A percentile compares a stretch with the other conserved stretches of the same genome.
Conservation (phyloP, 2,113 vertebrate species). For the Meleagris gallopavo region DNA sequence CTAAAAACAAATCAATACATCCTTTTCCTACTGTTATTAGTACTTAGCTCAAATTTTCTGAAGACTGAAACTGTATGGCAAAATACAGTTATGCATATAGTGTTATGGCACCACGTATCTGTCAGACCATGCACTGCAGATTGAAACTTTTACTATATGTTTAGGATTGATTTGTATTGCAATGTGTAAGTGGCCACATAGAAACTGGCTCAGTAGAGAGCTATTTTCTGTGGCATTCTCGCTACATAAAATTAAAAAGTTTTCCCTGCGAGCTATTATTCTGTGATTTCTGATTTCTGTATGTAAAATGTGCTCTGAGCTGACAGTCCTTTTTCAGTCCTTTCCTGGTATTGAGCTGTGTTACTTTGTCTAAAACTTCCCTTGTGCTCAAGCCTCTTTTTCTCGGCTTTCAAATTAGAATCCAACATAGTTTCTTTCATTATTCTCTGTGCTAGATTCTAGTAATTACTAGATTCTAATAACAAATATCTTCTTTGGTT, state of each 20-base stretch:
- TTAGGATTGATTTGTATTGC: background rate
- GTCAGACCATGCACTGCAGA: background rate
- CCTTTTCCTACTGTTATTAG: background rate
- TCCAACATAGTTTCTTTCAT: background rate
- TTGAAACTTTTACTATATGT: background rate
- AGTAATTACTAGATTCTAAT: background rate
- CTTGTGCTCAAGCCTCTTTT: background rate
- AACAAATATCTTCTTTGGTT: background rate
- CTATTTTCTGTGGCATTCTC: background rate
- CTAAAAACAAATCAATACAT: background rate
- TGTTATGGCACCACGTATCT: background rate
- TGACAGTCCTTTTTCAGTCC: background rate
- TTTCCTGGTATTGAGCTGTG: background rate
- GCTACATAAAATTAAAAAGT: background rate
- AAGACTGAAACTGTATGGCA: background rate
- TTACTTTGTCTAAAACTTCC: background rate
- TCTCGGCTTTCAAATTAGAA: background rate
- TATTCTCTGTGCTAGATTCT: background rate
- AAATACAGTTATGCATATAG: too few species aligned
- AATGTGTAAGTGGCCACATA: background rate
- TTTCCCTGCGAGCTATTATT: background rate
- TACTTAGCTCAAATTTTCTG: background rate
- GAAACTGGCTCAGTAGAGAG: background rate
- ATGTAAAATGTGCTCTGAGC: background rate
- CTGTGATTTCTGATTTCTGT: fast-evolving